Conservation (phyloP, 2,888 invertebrate genomes). For the Tigriopus californicus region DNA sequence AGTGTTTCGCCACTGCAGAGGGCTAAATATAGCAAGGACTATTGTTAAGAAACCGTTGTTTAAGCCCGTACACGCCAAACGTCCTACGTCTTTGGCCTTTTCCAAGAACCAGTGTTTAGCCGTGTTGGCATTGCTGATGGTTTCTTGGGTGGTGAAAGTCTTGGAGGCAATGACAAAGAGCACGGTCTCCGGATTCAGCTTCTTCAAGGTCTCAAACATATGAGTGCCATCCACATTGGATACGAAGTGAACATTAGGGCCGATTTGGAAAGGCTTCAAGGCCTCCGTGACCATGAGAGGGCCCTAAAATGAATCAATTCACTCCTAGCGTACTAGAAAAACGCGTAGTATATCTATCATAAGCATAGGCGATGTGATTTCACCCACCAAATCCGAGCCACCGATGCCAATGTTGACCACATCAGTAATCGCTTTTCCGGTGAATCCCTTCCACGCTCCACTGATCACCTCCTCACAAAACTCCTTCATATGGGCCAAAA, state of each 20-base stretch:
- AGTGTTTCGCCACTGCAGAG: conserved; percentile 73
- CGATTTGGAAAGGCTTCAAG: conserved; percentile 68
- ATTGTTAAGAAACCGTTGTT: background rate
- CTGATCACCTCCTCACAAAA: conserved; percentile 27
- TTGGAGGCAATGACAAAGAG: conserved; percentile 98
- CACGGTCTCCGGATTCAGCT: conserved; percentile 73
- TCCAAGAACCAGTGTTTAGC: conserved; percentile 90
- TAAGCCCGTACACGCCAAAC: background rate
- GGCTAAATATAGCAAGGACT: conserved; percentile 24
- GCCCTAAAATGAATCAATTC: conserved; percentile 38
- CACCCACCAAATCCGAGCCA: conserved; percentile 74
- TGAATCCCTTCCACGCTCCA: conserved; percentile 48
- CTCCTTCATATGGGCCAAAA: conserved; percentile 73
- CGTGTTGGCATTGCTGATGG: conserved; percentile 93
- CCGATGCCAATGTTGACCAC: conserved; percentile 99
- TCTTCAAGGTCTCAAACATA: conserved; percentile 74
- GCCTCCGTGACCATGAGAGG: conserved; percentile 99
- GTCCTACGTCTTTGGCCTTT: conserved; percentile 64
- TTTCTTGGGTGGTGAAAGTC: conserved; percentile 97
- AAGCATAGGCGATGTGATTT: background rate
- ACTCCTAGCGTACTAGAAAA: conserved; percentile 13
- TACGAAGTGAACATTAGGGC: conserved; percentile 79
- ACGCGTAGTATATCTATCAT: background rate
- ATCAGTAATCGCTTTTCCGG: conserved; percentile 85
- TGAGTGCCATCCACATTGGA: conserved; percentile 99